A percentile compares a stretch with the other conserved stretches of the same genome.
These are phyloP conservation scores for Doris montereyensis DNA, from an alignment of 2,888 invertebrate genomes.

Conservation along the genomic window DNA sequence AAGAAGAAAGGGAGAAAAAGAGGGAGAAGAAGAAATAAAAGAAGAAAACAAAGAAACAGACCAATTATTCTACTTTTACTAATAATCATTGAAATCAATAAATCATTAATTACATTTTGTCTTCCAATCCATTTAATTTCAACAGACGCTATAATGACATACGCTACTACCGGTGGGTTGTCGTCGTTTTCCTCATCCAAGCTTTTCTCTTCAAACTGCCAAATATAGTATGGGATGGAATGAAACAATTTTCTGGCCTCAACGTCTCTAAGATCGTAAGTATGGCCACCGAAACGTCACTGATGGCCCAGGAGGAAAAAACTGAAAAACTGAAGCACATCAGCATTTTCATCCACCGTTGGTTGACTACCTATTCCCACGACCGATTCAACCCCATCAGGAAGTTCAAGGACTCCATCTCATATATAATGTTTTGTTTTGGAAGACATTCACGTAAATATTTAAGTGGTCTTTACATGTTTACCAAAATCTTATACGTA, in stretches of 20 bases:
- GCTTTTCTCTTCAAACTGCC: conserved; percentile 46
- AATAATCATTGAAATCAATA: no score
- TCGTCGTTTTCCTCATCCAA: conserved; percentile 47
- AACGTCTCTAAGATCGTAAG: conserved; percentile 46
- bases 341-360: conserved; percentile 45
- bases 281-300: conserved; percentile 44
- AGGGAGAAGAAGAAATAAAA: neutral
- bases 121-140: no score
- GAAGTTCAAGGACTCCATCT: conserved; percentile 38
- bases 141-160: conserved; percentile 40
- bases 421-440: conserved; percentile 43
- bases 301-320: conserved; percentile 44
- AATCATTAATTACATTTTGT: no score
- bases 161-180: conserved; percentile 46
- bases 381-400: conserved; percentile 40
- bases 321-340: conserved; percentile 43
- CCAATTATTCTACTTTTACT: no score
- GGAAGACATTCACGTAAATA: conserved; percentile 44
- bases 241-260: conserved; percentile 44
- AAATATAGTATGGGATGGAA: conserved; percentile 39
- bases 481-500: conserved; percentile 42
- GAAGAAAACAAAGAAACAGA: no score
- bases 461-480: conserved; percentile 43
- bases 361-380: conserved; percentile 46
- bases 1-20: neutral